Base-by-base conservation (phyloP, 2,888 invertebrate species). In the Pristionchus fissidentatus region DNA sequence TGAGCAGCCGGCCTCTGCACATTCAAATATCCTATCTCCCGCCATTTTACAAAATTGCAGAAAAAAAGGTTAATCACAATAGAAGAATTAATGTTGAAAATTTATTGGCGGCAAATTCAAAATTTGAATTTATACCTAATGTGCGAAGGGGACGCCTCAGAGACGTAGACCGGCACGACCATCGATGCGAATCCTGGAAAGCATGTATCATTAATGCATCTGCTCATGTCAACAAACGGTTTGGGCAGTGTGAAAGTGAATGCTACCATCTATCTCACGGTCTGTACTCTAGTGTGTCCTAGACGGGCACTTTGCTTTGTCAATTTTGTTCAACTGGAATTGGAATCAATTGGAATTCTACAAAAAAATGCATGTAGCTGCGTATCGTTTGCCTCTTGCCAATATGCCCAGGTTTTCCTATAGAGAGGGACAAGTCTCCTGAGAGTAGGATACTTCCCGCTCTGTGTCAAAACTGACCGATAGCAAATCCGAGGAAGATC, bases 101-200 rank as follows among this genome's bases (percentile, higher is more conserved):
- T 52, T 22, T 13, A 52, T 19, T 52, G 22, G 52, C 15, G n/a
- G n/a, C n/a, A n/a, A n/a, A n/a, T n/a, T n/a, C n/a, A n/a, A n/a
- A n/a, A 10, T 7, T 41, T 75, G 7, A 29, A 22, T 41, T 0
- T 29, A 46, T 94, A 94, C 55, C 94, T 91, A 26, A 93, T 90
- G 77, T 93, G 91, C 8, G 93, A 86, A 13, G 94, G 94, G 0
- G 94, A 93, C 84, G 93, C 92, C 90, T 94, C 94, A 29, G 94
- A 94, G 60, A 94, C 94, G 90, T 94, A 94, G 86, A 94, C 93
- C 2, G 94, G 94, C 2, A 94, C 93, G 57, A 93, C 93, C 93
- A 94, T 94, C 2, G 90, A 89, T 10, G 90, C 88, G 46, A 90
- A 87, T 29, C 89, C 88, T 77, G 49, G 0, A n/a, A 46, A 7